Conservation (phyloP, 2,113 vertebrate species). For the Cercopithecus mona region DNA sequence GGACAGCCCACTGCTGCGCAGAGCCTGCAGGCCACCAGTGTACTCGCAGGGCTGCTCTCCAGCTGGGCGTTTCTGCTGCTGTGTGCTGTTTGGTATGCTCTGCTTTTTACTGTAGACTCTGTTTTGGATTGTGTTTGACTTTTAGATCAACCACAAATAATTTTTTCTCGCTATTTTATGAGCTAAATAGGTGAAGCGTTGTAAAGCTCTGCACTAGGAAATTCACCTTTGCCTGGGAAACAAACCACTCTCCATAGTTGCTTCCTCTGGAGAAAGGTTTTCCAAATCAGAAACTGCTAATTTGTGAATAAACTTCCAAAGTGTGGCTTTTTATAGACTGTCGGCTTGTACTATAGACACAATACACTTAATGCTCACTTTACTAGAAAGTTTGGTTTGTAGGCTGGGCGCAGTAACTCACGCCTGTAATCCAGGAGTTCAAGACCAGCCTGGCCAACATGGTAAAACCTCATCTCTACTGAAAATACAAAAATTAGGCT, state of each 20-base stretch:
- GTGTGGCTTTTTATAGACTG: background rate
- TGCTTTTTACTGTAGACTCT: too few species aligned
- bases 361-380: background rate
- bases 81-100: fast-evolving
- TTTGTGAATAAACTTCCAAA: background rate
- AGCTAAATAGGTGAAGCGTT: background rate
- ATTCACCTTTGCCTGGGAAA: background rate
- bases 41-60: background rate
- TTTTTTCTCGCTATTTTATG: background rate
- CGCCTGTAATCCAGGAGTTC: background rate
- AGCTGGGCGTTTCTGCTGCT: background rate
- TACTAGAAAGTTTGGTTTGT: background rate
- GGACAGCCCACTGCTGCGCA: background rate
- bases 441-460: too few species aligned
- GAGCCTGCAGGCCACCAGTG: too few species aligned
- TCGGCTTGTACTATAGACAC: background rate
- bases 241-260: background rate
- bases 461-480: too few species aligned
- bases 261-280: background rate
- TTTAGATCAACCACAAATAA: background rate
- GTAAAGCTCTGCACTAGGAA: background rate
- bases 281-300: background rate
- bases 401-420: background rate
- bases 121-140: background rate
- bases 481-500: too few species aligned